phyloP scores from a whole-genome alignment of 2,888 invertebrate species.

The Oscheius myriophilus region DNA sequence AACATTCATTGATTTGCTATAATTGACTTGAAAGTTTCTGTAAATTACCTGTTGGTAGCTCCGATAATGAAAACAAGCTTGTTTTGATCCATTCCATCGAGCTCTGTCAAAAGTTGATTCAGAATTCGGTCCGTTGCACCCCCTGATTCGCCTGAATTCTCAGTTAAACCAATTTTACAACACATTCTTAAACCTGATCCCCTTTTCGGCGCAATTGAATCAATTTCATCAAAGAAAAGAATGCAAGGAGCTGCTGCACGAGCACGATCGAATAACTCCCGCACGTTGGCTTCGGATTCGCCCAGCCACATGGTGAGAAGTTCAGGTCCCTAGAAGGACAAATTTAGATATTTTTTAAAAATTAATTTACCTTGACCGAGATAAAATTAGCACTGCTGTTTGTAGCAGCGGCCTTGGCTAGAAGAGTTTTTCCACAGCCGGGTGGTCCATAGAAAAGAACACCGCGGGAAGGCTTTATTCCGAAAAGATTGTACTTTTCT shows the following conservation, averaged over 20 bases:
- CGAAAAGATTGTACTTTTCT: constrained; percentile 99
- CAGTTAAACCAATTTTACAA: constrained; percentile 71
- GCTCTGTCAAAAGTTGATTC: constrained; percentile 98
- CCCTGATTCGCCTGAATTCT: constrained; percentile 80
- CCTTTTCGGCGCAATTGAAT: constrained; percentile 98
- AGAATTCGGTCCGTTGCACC: constrained; percentile 98
- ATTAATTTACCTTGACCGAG: constrained; percentile 85
- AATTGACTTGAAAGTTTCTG: no score
- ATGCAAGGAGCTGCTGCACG: constrained; percentile 98
- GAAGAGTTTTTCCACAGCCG: constrained; percentile 86
- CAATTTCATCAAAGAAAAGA: constrained; percentile 98
- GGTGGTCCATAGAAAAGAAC: constrained; percentile 92
- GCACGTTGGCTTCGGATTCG: constrained; percentile 98
- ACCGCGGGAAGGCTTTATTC: constrained; percentile 98
- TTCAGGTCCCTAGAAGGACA: constrained; percentile 76
- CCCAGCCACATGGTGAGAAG: constrained; percentile 99
- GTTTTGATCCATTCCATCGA: constrained; percentile 99
- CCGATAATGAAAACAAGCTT: constrained; percentile 99
- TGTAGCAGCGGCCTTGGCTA: constrained; percentile 89
- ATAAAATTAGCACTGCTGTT: constrained; percentile 99
- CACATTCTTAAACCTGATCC: constrained; percentile 75
- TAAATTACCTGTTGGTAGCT: constrained; percentile 81
- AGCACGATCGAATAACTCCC: constrained; percentile 99
- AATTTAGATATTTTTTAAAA: neutral
- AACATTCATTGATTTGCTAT: no score